These are phyloP conservation scores for Criorhina ranunculi DNA, from an alignment of 2,888 invertebrate genomes.

Conservation along the genomic window DNA sequence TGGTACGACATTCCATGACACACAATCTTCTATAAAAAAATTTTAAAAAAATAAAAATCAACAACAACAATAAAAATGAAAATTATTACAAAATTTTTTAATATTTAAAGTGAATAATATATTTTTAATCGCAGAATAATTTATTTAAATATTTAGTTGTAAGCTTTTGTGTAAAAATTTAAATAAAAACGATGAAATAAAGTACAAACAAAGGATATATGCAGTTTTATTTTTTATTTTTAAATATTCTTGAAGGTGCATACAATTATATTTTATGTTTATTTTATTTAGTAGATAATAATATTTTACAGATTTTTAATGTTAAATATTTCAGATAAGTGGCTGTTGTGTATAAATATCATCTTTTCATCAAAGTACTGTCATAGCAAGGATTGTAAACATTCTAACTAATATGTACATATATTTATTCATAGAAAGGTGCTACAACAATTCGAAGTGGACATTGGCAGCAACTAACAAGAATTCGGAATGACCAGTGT, in stretches of 20 bases:
- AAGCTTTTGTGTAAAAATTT: conserved; percentile 30
- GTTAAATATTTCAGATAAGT: no score
- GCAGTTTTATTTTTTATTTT: conserved; percentile 50
- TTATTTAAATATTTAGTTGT: conserved; percentile 27
- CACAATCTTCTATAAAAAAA: conserved; percentile 83
- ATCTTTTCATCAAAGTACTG: no score
- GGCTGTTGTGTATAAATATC: no score
- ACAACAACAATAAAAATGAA: conserved; percentile 51
- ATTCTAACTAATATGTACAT: no score
- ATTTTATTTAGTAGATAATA: background rate
- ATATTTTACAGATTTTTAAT: no score
- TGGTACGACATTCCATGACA: conserved; percentile 98
- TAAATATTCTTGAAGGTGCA: background rate
- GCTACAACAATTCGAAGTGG: no score
- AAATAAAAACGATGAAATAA: conserved; percentile 65
- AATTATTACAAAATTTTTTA: conserved; percentile 58
- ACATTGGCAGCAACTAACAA: no score
- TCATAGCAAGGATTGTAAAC: no score
- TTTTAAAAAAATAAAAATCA: conserved; percentile 70
- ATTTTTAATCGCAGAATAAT: conserved; percentile 68
- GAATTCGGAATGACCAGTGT: no score
- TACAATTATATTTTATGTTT: conserved; percentile 32
- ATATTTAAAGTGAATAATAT: conserved; percentile 58
- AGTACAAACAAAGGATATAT: conserved; percentile 41
- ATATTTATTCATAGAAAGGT: no score